Base-by-base conservation (phyloP, 2,888 invertebrate species). In the Unio delphinus region DNA sequence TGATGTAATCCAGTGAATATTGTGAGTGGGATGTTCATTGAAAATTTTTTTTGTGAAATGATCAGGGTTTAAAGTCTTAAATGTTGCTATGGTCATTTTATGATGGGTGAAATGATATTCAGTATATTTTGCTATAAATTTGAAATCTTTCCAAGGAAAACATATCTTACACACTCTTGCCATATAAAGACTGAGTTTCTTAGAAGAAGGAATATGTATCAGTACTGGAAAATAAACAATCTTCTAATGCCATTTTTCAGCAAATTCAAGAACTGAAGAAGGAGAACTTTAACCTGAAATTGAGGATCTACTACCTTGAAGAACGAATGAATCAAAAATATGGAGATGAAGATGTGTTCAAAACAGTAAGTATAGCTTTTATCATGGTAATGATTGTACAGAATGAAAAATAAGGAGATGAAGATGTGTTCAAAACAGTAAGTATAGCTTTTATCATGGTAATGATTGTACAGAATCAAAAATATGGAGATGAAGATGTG, bases 231-330 rank as follows among this genome's bases (percentile, higher is more conserved):
- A 66, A 17, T 26, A 56, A n/a, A 64, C 20, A 34, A 23, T 55
- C 17, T 67, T 56, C 68, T 45, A 54, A 60, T 58, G 5, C 34
- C 34, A 34, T 34, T 61, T 80, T 80, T 26, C 95, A 97, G 89
- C 95, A 96, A 89, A 92, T 97, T 78, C 93, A 93, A 66, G 92
- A 93, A 63, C 91, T 97, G 75, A 94, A 94, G 80, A 96, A 96
- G 89, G 97, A 97, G 90, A 98, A 97, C 90, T 98, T 97, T 87
- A 95, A 95, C 90, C 91, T 98, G 28, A 97, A 97, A 90, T 91
- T 97, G 82, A 92, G 96, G 67, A 95, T 98, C 83, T 97, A 95
- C 91, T 95, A 96, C 88, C 92, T 97, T 75, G 96, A 97, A 89
- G 96, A 97, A 90, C 93, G 93, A 86, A 93, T 94, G 90, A 94